Percentiles rank a stretch among this genome's conserved stretches.
Evolutionary conservation across 2,888 invertebrate genomes (phyloP).

Genomic region (Oscheius onirici): DNA sequence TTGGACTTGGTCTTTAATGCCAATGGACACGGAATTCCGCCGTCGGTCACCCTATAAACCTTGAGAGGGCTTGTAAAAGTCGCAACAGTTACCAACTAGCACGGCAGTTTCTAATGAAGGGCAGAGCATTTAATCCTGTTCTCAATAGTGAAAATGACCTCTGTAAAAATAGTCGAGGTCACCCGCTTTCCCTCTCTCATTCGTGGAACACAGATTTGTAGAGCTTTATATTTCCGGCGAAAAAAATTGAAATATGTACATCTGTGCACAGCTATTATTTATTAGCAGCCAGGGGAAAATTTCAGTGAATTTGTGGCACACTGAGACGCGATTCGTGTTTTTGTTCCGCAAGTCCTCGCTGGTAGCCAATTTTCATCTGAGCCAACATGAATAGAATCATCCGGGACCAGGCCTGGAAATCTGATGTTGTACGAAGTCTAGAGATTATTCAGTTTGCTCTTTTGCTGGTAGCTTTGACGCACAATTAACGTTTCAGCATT

Average conservation of each 20-base stretch:
- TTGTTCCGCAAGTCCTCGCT: constrained; percentile 35
- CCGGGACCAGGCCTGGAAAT: constrained; percentile 52
- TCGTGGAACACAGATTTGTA: no score
- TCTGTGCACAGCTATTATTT: not conserved
- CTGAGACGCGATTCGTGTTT: constrained; percentile 32
- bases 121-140: not conserved
- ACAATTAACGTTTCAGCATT: no score
- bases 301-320: constrained; percentile 33
- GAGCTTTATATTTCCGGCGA: not conserved
- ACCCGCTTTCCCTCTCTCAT: no score
- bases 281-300: not conserved
- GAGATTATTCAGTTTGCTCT: not conserved
- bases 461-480: no score
- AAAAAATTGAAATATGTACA: not conserved
- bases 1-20: constrained; percentile 15
- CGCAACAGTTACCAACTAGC: constrained; percentile 19
- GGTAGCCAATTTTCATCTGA: constrained; percentile 61
- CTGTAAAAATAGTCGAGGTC: no score
- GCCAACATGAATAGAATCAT: constrained; percentile 60
- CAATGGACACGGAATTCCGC: not conserved
- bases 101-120: constrained; percentile 1
- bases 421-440: not conserved
- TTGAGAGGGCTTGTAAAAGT: constrained; percentile 28
- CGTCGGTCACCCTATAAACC: constrained; percentile 19
- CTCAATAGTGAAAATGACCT: no score